Percentiles rank a stretch among this genome's conserved stretches.
Evolutionary conservation across 2,888 invertebrate species (phyloP).

Genomic region (Autographa pulchrina): DNA sequence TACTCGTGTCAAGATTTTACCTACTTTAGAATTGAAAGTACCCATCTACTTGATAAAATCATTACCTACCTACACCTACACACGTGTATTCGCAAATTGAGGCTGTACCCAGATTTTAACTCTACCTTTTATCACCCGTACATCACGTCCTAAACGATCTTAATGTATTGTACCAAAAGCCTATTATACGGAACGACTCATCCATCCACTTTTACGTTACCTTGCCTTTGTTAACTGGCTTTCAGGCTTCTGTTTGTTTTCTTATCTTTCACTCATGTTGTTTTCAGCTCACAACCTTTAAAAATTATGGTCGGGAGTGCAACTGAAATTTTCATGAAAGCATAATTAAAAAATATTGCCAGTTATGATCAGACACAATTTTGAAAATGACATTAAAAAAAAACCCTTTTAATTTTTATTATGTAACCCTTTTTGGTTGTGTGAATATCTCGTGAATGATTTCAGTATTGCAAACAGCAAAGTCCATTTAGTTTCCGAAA

Average conservation of each 20-base stretch:
- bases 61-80: not conserved
- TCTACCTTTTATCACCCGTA: slow-evolving; percentile 35
- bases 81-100: slow-evolving; percentile 10
- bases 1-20: too few species aligned
- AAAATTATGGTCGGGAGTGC: slow-evolving; percentile 8
- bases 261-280: slow-evolving; percentile 23
- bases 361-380: too few species aligned
- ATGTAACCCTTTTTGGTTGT: not conserved
- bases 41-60: slow-evolving; percentile 1
- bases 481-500: not conserved
- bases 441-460: not conserved
- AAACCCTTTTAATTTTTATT: too few species aligned
- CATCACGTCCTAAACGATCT: slow-evolving; percentile 37
- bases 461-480: not conserved
- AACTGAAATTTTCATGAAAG: not conserved
- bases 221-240: slow-evolving; percentile 32
- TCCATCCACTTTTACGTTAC: slow-evolving; percentile 34
- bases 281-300: not conserved
- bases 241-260: slow-evolving; percentile 37
- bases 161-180: slow-evolving; percentile 41
- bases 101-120: slow-evolving; percentile 24
- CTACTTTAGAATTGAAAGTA: too few species aligned
- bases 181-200: slow-evolving; percentile 41
- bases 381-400: too few species aligned
- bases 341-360: too few species aligned